phyloP scores from a whole-genome alignment of 1,140 invertebrate genomes.

The Brevipalpus yothersi region DNA sequence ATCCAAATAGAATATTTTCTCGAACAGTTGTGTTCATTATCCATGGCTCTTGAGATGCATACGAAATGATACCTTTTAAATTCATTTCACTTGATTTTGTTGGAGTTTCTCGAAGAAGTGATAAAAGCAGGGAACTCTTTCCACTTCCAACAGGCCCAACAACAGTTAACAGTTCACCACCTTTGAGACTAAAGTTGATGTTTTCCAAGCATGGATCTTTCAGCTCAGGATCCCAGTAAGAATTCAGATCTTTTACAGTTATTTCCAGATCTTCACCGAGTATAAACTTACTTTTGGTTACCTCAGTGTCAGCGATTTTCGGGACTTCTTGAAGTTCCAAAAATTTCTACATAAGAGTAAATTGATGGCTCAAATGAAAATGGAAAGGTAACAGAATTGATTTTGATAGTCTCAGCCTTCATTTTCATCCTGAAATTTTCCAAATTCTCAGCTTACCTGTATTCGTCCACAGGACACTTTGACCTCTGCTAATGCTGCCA shows the following conservation, averaged over 20 bases:
- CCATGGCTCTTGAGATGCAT: constrained; percentile 75
- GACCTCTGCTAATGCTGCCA: neutral
- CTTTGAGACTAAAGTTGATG: constrained; percentile 7
- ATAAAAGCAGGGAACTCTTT: constrained; percentile 51
- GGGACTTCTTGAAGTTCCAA: neutral
- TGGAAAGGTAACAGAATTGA: neutral
- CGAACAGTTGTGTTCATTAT: constrained; percentile 29
- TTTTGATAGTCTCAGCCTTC: too few relatives aligned
- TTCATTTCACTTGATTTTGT: constrained; percentile 32
- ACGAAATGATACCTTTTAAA: constrained; percentile 47
- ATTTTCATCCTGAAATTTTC: too few relatives aligned
- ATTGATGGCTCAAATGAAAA: neutral
- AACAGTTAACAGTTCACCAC: constrained; percentile 32
- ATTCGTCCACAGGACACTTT: constrained; percentile 1
- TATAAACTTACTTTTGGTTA: neutral
- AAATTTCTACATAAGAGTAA: neutral
- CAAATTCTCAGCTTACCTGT: neutral
- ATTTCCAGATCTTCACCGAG: neutral
- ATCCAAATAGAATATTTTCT: constrained; percentile 33
- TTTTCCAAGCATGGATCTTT: constrained; percentile 8
- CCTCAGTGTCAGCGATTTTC: neutral
- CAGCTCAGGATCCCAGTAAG: neutral
- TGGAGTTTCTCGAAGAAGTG: constrained; percentile 50
- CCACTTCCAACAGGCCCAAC: constrained; percentile 50
- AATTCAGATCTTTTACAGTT: neutral